Percentiles rank a stretch among this genome's conserved stretches.
Evolutionary conservation across 2,797 vertebrate species (phyloP).

Genomic region (Cichlasoma orientale): DNA sequence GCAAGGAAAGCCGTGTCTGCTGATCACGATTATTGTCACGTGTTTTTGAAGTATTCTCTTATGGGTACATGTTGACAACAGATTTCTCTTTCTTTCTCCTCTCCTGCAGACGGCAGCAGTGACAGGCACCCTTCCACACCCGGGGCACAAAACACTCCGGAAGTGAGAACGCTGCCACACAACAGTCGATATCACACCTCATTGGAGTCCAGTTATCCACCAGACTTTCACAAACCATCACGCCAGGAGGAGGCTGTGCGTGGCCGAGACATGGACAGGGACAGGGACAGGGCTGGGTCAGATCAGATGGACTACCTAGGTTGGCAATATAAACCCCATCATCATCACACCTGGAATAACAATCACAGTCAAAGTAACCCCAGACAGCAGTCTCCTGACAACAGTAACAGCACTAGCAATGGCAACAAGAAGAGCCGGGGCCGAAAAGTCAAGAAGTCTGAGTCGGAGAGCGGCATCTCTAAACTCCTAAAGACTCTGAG

Average conservation of each 20-base stretch:
- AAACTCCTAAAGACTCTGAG: constrained; percentile 84
- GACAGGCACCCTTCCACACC: constrained; percentile 94
- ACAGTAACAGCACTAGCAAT: constrained; percentile 62
- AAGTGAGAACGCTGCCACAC: constrained; percentile 88
- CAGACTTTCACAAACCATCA: constrained; percentile 96
- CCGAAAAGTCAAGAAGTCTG: constrained; percentile 83
- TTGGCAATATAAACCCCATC: constrained; percentile 76
- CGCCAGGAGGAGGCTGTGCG: constrained; percentile 90
- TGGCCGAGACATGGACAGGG: constrained; percentile 73
- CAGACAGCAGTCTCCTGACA: constrained; percentile 85
- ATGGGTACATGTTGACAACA: constrained; percentile 17
- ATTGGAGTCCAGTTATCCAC: constrained; percentile 95
- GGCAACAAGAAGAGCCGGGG: constrained; percentile 79
- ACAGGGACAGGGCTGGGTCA: constrained; percentile 72
- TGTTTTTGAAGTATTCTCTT: not conserved
- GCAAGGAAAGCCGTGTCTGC: constrained; percentile 40
- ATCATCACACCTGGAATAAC: constrained; percentile 88
- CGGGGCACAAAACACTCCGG: constrained; percentile 96
- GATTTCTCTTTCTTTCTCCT: constrained; percentile 31
- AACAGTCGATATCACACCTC: constrained; percentile 90
- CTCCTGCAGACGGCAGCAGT: constrained; percentile 93
- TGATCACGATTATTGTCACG: constrained; percentile 15
- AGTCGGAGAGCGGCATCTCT: constrained; percentile 84
- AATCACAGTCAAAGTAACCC: constrained; percentile 84
- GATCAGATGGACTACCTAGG: constrained; percentile 85